These are phyloP conservation scores for Plodia interpunctella DNA, from an alignment of 1,140 invertebrate species.

Conservation along the genomic window DNA sequence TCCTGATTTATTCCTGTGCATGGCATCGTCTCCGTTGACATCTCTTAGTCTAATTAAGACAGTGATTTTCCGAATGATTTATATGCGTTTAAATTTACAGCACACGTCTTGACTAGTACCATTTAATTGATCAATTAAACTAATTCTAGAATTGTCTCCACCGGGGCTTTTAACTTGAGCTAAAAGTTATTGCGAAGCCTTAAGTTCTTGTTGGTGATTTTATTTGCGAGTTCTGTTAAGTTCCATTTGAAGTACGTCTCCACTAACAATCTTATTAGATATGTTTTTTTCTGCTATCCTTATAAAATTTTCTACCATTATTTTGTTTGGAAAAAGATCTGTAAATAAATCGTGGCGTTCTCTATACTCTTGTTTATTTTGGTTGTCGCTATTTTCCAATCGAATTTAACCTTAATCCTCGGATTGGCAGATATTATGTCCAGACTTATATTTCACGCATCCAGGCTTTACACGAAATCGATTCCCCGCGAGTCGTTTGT, in stretches of 20 bases:
- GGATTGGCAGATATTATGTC: conserved; percentile 9
- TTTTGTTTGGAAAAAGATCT: neutral
- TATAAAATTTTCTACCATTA: too few species aligned
- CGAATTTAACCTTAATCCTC: neutral
- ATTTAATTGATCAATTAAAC: conserved; percentile 39
- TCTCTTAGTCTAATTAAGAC: conserved; percentile 63
- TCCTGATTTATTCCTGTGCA: conserved; percentile 60
- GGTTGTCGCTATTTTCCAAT: neutral
- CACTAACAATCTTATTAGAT: neutral
- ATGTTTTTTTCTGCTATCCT: too few species aligned
- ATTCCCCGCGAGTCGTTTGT: conserved; percentile 41
- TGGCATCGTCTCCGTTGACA: conserved; percentile 47
- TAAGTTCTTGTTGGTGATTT: neutral
- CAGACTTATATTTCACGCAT: conserved; percentile 9
- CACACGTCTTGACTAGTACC: conserved; percentile 20
- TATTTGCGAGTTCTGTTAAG: neutral
- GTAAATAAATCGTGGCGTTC: too few species aligned
- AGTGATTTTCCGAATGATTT: conserved; percentile 59
- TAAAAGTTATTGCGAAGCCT: neutral
- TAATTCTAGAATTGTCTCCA: conserved; percentile 16
- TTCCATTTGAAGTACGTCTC: neutral
- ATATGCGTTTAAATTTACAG: conserved; percentile 39
- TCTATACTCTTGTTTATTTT: neutral
- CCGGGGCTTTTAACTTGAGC: neutral
- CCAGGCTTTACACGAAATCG: conserved; percentile 24